phyloP scores from a whole-genome alignment of 2,888 invertebrate species.

The Phytoseiulus persimilis region DNA sequence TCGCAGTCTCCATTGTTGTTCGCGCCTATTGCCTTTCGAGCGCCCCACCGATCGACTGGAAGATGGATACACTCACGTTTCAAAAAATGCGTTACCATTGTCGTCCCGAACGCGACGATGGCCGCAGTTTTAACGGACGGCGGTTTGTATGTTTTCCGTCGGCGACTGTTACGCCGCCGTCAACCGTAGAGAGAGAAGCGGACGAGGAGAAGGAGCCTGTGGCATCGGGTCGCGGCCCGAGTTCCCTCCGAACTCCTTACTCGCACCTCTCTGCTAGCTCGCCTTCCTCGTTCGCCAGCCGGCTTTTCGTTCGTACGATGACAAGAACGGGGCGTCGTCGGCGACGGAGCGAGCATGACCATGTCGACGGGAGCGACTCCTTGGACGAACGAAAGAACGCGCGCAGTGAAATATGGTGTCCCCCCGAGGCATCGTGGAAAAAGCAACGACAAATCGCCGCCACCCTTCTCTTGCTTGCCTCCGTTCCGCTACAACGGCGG shows the following conservation, averaged over 20 bases:
- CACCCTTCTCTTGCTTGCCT: background rate
- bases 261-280: background rate
- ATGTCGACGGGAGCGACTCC: background rate
- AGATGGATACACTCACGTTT: background rate
- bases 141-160: background rate
- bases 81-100: background rate
- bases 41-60: background rate
- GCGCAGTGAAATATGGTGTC: background rate
- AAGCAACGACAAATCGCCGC: slow-evolving; percentile 5
- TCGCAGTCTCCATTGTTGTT: background rate
- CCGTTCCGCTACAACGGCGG: background rate
- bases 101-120: background rate
- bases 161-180: background rate
- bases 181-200: background rate
- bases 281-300: background rate
- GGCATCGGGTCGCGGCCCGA: background rate
- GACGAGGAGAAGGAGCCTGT: background rate
- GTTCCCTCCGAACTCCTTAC: background rate
- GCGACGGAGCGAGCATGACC: background rate
- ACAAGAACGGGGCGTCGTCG: background rate
- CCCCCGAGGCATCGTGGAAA: background rate
- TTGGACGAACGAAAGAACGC: background rate
- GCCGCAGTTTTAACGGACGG: background rate
- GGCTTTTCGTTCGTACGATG: background rate
- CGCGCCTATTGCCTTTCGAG: background rate